Evolutionary conservation across 2,113 vertebrate genomes (phyloP).

Genomic region (Dicaeum eximium): DNA sequence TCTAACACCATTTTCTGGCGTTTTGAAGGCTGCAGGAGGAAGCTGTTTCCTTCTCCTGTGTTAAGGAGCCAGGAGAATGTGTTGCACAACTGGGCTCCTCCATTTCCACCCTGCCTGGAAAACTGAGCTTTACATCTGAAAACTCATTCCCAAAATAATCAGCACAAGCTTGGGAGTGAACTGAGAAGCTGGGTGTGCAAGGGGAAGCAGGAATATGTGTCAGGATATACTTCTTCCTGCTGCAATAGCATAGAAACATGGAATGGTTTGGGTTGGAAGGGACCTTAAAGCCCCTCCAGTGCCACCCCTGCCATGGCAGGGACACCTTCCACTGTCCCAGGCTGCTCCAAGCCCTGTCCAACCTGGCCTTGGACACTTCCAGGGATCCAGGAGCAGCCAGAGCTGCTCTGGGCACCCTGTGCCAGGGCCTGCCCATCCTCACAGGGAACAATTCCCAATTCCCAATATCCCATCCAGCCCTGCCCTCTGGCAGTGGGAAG

Average conservation of each 20-base stretch:
- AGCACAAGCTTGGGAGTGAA: rapidly evolving
- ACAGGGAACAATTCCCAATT: rapidly evolving
- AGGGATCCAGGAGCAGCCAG: background rate
- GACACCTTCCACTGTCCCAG: background rate
- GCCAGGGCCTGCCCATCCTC: background rate
- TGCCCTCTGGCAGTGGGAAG: background rate
- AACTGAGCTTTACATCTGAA: background rate
- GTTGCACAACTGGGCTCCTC: constrained; percentile 9
- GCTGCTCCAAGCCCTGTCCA: background rate
- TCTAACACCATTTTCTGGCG: rapidly evolving
- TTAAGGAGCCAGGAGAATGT: background rate
- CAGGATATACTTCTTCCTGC: background rate
- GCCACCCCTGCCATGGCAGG: background rate
- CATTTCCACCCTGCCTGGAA: background rate
- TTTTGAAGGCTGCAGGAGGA: background rate
- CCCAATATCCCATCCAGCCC: rapidly evolving
- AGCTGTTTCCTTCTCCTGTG: background rate
- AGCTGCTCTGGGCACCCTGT: background rate
- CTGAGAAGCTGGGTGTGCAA: rapidly evolving
- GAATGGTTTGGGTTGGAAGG: background rate
- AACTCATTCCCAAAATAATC: background rate
- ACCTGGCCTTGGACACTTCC: background rate
- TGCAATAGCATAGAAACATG: background rate
- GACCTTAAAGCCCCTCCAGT: rapidly evolving
- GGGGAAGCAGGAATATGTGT: rapidly evolving